Conservation (phyloP, 2,113 vertebrate species). For the Bothrops jararaca region DNA sequence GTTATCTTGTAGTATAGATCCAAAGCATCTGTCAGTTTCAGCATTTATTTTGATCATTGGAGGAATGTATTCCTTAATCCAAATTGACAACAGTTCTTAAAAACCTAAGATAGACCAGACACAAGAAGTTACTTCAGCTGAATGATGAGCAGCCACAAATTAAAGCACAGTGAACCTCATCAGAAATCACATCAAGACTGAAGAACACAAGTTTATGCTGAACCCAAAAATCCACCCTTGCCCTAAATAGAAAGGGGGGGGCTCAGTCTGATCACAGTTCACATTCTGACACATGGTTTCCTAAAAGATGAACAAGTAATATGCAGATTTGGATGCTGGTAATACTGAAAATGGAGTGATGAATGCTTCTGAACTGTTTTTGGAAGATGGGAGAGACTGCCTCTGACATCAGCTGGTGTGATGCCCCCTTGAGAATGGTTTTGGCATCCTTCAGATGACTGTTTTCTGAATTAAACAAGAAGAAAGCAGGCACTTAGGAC, state of each 20-base stretch:
- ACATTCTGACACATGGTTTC: too few species aligned
- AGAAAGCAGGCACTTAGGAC: background rate
- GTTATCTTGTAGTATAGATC: constrained; percentile 34
- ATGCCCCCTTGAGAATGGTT: background rate
- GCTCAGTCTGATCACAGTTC: background rate
- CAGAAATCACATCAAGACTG: background rate
- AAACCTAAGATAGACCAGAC: background rate
- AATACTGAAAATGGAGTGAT: background rate
- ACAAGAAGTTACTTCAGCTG: background rate
- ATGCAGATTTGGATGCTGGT: background rate
- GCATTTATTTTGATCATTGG: background rate
- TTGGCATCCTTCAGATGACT: background rate
- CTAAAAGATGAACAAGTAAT: background rate
- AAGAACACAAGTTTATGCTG: too few species aligned
- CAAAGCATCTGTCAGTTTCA: background rate
- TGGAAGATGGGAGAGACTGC: background rate
- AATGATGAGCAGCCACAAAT: background rate
- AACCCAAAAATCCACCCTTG: background rate
- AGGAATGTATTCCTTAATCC: background rate
- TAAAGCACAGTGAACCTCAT: background rate
- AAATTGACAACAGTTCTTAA: too few species aligned
- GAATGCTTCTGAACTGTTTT: background rate
- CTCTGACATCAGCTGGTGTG: background rate
- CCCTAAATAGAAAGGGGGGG: background rate
- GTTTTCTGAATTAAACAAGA: background rate